A percentile compares a stretch with the other conserved stretches of the same genome.
Conservation (phyloP, 2,797 vertebrate genomes). For the Ctenochaetus hawaiiensis region DNA sequence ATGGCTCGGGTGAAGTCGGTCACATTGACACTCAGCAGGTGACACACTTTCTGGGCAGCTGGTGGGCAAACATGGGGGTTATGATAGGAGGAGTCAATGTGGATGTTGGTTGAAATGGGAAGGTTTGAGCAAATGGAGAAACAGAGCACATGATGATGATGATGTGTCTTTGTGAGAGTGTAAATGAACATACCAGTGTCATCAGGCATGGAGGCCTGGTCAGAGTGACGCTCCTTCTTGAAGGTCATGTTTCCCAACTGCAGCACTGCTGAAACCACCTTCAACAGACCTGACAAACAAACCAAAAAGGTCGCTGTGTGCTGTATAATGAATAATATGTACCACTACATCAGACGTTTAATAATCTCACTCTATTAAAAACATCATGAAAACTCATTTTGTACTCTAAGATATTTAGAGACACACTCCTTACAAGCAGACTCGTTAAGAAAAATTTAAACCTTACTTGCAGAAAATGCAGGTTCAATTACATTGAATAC, state of each 20-base stretch:
- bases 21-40: slow-evolving; percentile 96
- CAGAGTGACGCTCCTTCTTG: slow-evolving; percentile 97
- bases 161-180: slow-evolving; percentile 58
- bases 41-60: slow-evolving; percentile 98
- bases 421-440: background rate
- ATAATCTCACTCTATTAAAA: background rate
- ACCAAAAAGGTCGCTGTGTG: background rate
- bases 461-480: background rate
- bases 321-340: background rate
- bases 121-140: background rate
- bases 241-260: slow-evolving; percentile 97
- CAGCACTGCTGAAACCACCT: slow-evolving; percentile 94
- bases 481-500: background rate
- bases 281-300: slow-evolving; percentile 89
- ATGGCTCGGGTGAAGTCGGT: slow-evolving; percentile 97
- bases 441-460: too few relatives aligned
- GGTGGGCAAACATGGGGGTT: background rate
- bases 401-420: background rate
- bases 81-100: slow-evolving; percentile 6
- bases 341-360: background rate
- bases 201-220: slow-evolving; percentile 98
- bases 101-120: background rate
- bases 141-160: background rate
- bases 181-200: slow-evolving; percentile 90
- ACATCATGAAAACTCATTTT: background rate